These are phyloP conservation scores for Asarcornis scutulata DNA, from an alignment of 2,113 vertebrate genomes.

Conservation along the genomic window DNA sequence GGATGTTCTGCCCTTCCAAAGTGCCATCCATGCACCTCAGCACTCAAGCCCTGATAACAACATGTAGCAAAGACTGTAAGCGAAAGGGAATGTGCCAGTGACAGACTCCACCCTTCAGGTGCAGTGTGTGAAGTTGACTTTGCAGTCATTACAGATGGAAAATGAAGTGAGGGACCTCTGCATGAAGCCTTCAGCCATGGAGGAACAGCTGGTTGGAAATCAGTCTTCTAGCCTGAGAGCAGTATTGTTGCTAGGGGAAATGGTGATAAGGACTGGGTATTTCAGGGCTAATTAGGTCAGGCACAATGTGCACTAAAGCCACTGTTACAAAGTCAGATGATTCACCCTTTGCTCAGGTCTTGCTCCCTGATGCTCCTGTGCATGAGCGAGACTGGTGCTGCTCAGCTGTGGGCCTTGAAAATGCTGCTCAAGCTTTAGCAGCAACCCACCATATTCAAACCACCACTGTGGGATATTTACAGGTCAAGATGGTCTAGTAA, in stretches of 20 bases:
- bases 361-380: neutral
- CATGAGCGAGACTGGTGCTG: neutral
- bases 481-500: neutral
- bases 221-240: neutral
- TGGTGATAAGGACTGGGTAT: neutral
- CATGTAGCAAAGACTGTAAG: neutral
- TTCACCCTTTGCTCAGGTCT: fast-evolving
- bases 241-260: neutral
- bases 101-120: neutral
- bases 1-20: neutral
- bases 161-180: neutral
- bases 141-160: neutral
- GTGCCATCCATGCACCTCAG: neutral
- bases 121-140: neutral
- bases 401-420: neutral
- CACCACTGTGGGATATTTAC: neutral
- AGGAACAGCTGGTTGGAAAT: neutral
- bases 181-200: neutral
- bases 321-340: neutral
- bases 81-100: neutral
- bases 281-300: neutral
- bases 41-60: neutral
- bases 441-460: neutral
- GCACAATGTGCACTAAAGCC: neutral
- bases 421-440: neutral